These are phyloP conservation scores for Hystrix brachyura DNA, from an alignment of 2,113 vertebrate genomes.

Conservation along the genomic window DNA sequence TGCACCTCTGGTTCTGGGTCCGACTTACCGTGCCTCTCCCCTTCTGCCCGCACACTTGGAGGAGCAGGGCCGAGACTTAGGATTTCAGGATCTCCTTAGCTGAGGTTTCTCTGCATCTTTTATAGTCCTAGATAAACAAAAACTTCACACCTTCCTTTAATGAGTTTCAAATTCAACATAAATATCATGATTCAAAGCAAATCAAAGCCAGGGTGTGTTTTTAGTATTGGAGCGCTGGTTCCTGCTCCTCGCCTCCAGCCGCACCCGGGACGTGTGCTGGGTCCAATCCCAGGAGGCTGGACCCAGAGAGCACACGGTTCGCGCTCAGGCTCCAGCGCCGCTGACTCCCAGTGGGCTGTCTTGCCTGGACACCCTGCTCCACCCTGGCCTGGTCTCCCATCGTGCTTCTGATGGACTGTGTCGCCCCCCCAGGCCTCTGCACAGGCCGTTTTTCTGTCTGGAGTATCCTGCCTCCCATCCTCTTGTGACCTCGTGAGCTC, in stretches of 20 bases:
- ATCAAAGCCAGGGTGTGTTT: not conserved
- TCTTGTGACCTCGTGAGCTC: not conserved
- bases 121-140: constrained; percentile 23
- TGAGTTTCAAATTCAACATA: constrained; percentile 61
- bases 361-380: not conserved
- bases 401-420: not conserved
- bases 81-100: not conserved
- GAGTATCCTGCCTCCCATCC: not conserved
- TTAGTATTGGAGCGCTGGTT: not conserved
- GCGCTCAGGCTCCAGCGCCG: not conserved
- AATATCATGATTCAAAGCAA: constrained; percentile 31
- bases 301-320: not conserved
- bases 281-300: not conserved
- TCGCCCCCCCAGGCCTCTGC: not conserved
- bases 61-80: not conserved
- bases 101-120: constrained; percentile 30
- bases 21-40: not conserved
- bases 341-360: not conserved
- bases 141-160: not conserved
- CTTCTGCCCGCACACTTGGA: not conserved
- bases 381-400: not conserved
- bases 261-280: not conserved
- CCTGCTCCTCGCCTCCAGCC: no score
- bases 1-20: not conserved
- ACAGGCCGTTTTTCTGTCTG: not conserved